Base-by-base conservation (phyloP, 2,113 vertebrate species). In the Microtus montanus region DNA sequence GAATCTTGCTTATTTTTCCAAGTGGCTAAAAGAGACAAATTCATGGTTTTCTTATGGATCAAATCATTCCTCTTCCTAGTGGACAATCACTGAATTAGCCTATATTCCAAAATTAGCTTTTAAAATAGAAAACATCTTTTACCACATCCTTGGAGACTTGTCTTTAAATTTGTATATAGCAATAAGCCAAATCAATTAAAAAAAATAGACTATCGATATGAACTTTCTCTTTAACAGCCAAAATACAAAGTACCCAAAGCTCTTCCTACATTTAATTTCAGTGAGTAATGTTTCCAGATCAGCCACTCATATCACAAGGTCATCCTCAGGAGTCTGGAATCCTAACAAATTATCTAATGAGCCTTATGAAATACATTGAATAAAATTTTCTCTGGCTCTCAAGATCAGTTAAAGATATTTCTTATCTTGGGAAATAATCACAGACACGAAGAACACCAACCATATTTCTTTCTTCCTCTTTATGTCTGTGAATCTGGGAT, bases 201-300 rank as follows among this genome's bases (percentile, higher is more conserved):
- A 91, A 47, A 70, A 70, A 49, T 24, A 86, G 64, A n/a, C 41
- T 33, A 49, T 77, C 96, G 87, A 90, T 47, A 91, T 80, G 97
- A 94, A 87, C 92, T 92, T 97, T 98, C 88, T 97, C 78, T 97
- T 92, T 82, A 96, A 88, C 93, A 98, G 92, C 96, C 95, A 97
- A 92, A 96, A 89, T 86, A 96, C 68, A 93, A 96, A 98, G 68
- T 98, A 96, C 97, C 97, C 87, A 92, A 89, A 97, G 66, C 87
- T 87, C 30, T 93, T 95, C 92, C 91, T 96, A 94, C 73, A 95
- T 97, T 96, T 96, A 38, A 95, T 93, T 97, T 97, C 95, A 98
- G 97, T 97, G 83, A 96, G 79, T 80, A 85, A 92, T 84, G 64
- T 90, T 96, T 93, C 75, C 91, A 94, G 78, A 95, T 97, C 95